Conservation (phyloP, 2,888 invertebrate genomes). For the Aplocera efformata region DNA sequence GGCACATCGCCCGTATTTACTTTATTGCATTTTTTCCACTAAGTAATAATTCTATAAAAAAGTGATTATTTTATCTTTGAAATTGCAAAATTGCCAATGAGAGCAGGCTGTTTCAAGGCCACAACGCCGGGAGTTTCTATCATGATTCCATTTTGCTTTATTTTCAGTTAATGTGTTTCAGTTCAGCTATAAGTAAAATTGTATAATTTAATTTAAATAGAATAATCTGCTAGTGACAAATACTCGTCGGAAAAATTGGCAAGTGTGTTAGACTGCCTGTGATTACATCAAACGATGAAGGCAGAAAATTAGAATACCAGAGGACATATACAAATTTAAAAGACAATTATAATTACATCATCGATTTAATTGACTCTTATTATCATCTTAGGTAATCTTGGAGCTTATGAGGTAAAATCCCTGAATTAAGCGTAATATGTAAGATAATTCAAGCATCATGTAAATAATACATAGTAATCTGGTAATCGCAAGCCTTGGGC, state of each 20-base stretch:
- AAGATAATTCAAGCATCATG: slow-evolving; percentile 27
- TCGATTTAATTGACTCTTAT: too few relatives aligned
- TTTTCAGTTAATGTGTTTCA: slow-evolving; percentile 5
- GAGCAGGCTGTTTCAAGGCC: slow-evolving; percentile 23
- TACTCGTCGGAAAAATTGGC: too few relatives aligned
- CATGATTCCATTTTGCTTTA: slow-evolving; percentile 13
- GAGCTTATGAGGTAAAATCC: too few relatives aligned
- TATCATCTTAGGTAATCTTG: too few relatives aligned
- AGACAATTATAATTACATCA: too few relatives aligned
- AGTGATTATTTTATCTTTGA: slow-evolving; percentile 43
- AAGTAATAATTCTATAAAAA: slow-evolving; percentile 45
- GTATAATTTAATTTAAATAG: not conserved
- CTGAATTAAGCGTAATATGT: slow-evolving; percentile 1
- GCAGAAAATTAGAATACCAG: too few relatives aligned
- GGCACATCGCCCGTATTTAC: slow-evolving; percentile 60
- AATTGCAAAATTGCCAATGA: slow-evolving; percentile 33
- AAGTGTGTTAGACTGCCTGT: not conserved
- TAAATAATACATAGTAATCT: slow-evolving; percentile 38
- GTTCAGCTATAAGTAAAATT: not conserved
- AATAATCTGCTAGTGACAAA: slow-evolving; percentile 1
- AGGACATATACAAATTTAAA: not conserved
- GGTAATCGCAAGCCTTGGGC: slow-evolving; percentile 46
- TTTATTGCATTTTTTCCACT: slow-evolving; percentile 58
- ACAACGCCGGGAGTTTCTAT: slow-evolving; percentile 12
- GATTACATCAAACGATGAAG: too few relatives aligned